Percentiles rank a stretch among this genome's conserved stretches.
Evolutionary conservation across 2,888 invertebrate genomes (phyloP).

Genomic region (Leptopterna dolabrata): DNA sequence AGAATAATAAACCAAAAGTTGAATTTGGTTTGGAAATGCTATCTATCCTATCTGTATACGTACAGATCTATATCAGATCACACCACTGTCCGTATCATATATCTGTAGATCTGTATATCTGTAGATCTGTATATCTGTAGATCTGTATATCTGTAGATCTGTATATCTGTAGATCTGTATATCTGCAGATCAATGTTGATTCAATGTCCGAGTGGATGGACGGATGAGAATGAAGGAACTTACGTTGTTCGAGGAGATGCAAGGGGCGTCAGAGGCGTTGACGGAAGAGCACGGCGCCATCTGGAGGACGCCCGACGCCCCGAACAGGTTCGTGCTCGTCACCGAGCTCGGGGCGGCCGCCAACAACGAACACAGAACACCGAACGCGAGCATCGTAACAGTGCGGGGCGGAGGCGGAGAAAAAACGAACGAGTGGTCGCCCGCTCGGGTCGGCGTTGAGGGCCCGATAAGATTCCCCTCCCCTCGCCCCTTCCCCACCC

Average conservation of each 20-base stretch:
- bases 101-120: too few relatives aligned
- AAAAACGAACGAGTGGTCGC: background rate
- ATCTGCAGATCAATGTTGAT: too few relatives aligned
- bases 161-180: too few relatives aligned
- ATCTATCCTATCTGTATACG: too few relatives aligned
- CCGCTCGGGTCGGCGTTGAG: background rate
- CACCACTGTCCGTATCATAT: too few relatives aligned
- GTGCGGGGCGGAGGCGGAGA: background rate
- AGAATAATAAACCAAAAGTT: too few relatives aligned
- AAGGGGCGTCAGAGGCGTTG: conserved; percentile 36
- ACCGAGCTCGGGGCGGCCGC: background rate
- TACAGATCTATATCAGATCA: too few relatives aligned
- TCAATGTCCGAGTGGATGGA: too few relatives aligned
- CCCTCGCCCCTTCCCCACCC: too few relatives aligned
- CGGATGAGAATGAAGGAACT: background rate
- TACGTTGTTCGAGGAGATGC: conserved; percentile 53
- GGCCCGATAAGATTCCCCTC: conserved; percentile 16
- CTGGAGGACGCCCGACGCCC: conserved; percentile 35
- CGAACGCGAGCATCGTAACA: conserved; percentile 14
- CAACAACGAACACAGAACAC: background rate
- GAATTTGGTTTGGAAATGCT: too few relatives aligned
- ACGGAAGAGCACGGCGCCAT: conserved; percentile 50
- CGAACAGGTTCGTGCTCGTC: background rate
- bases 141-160: too few relatives aligned
- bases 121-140: too few relatives aligned